Evolutionary conservation across 2,888 invertebrate genomes (phyloP).

Genomic region (Creontiades dilutus): DNA sequence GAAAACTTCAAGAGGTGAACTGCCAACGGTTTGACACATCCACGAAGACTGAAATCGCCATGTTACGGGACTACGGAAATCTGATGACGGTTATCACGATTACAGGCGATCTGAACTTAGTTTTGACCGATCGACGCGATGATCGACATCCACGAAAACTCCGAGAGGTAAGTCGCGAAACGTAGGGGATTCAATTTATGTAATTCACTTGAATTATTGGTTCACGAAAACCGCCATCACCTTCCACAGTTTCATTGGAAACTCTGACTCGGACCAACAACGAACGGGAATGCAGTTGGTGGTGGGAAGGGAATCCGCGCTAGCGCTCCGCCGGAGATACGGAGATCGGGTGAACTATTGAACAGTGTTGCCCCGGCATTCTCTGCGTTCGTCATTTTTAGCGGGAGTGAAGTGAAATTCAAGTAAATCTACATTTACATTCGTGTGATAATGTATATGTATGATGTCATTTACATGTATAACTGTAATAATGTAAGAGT

Average conservation of each 20-base stretch:
- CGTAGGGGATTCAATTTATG: background rate
- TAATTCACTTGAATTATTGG: background rate
- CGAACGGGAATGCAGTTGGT: background rate
- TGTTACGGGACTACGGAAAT: slow-evolving; percentile 53
- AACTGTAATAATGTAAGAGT: no score
- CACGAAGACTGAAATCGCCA: slow-evolving; percentile 65
- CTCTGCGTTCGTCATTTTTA: no score
- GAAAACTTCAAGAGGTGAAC: slow-evolving; percentile 11
- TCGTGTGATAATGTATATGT: no score
- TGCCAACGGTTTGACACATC: slow-evolving; percentile 44
- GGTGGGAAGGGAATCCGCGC: background rate
- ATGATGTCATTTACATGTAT: no score
- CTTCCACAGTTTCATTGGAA: slow-evolving; percentile 16
- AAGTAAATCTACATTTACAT: no score
- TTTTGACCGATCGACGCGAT: background rate
- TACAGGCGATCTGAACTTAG: background rate
- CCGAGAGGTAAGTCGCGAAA: background rate
- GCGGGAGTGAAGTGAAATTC: no score
- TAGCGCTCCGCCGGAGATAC: background rate
- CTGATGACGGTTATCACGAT: background rate
- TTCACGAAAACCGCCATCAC: slow-evolving; percentile 22
- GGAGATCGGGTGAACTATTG: background rate
- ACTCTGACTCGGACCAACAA: background rate
- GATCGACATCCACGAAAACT: background rate
- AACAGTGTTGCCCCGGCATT: background rate